phyloP scores from a whole-genome alignment of 1,140 invertebrate genomes.

The Drosophila nasuta region DNA sequence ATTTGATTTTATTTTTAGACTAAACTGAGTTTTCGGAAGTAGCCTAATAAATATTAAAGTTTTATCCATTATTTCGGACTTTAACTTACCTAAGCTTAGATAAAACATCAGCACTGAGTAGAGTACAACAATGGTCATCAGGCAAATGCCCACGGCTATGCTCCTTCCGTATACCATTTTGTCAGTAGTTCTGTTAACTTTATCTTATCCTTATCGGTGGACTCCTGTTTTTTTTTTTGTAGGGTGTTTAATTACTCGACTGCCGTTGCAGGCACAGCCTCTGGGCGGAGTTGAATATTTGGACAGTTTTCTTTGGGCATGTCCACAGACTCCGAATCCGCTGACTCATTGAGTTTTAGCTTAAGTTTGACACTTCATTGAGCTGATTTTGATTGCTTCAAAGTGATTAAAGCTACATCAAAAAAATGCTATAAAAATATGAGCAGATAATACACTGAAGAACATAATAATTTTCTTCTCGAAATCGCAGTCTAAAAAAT shows the following conservation, averaged over 20 bases:
- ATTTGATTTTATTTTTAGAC: neutral
- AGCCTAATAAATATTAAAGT: too few species aligned
- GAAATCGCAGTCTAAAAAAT: neutral
- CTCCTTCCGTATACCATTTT: conserved; percentile 79
- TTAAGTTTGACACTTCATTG: conserved; percentile 70
- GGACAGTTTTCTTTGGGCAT: conserved; percentile 42
- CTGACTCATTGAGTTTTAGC: conserved; percentile 49
- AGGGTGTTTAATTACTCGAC: conserved; percentile 63
- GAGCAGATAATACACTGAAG: neutral
- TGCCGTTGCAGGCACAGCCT: conserved; percentile 39
- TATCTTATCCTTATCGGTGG: conserved; percentile 42
- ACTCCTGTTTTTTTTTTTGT: conserved; percentile 29
- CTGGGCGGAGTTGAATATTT: conserved; percentile 70
- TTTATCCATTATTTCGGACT: too few species aligned
- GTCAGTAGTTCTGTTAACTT: conserved; percentile 8
- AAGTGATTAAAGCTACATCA: neutral
- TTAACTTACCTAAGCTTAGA: conserved; percentile 71
- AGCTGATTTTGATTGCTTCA: conserved; percentile 44
- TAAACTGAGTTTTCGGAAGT: too few species aligned
- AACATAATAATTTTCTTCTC: neutral
- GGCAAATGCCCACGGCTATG: conserved; percentile 71
- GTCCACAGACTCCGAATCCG: conserved; percentile 34
- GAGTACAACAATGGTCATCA: conserved; percentile 65
- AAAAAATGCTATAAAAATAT: conserved; percentile 3
- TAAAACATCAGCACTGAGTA: conserved; percentile 73